Conservation (phyloP, 2,888 invertebrate species). For the Oscheius myriophilus region DNA sequence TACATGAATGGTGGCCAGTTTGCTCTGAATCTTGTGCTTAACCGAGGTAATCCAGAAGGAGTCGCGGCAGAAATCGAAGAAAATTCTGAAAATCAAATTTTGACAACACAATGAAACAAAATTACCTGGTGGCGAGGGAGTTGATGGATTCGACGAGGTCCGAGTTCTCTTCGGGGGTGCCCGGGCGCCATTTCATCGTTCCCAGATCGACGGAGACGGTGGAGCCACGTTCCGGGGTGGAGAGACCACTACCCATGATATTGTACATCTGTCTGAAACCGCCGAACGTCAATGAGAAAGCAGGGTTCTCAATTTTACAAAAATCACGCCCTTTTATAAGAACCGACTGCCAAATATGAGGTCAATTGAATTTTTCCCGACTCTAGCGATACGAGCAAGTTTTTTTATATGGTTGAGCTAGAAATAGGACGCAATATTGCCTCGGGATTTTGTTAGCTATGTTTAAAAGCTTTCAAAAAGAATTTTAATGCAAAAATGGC, state of each 20-base stretch:
- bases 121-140: slow-evolving; percentile 61
- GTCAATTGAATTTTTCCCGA: too few species aligned
- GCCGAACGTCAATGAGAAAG: background rate
- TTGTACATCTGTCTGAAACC: slow-evolving; percentile 45
- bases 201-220: slow-evolving; percentile 49
- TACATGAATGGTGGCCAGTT: slow-evolving; percentile 85
- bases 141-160: slow-evolving; percentile 66
- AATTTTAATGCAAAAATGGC: too few species aligned
- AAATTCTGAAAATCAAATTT: slow-evolving; percentile 74
- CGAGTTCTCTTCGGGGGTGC: slow-evolving; percentile 40
- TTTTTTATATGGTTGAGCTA: too few species aligned
- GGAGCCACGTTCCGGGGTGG: slow-evolving; percentile 39
- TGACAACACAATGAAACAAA: background rate
- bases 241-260: slow-evolving; percentile 30
- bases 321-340: too few species aligned
- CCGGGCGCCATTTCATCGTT: slow-evolving; percentile 51
- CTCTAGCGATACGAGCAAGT: too few species aligned
- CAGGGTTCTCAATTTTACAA: too few species aligned
- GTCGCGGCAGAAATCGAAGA: slow-evolving; percentile 85
- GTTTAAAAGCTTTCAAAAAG: too few species aligned
- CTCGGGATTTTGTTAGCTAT: too few species aligned
- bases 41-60: slow-evolving; percentile 79
- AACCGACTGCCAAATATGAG: too few species aligned
- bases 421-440: too few species aligned
- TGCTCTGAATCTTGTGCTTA: slow-evolving; percentile 84